These are phyloP conservation scores for Drosophila auraria DNA, from an alignment of 1,140 invertebrate species.

Conservation along the genomic window DNA sequence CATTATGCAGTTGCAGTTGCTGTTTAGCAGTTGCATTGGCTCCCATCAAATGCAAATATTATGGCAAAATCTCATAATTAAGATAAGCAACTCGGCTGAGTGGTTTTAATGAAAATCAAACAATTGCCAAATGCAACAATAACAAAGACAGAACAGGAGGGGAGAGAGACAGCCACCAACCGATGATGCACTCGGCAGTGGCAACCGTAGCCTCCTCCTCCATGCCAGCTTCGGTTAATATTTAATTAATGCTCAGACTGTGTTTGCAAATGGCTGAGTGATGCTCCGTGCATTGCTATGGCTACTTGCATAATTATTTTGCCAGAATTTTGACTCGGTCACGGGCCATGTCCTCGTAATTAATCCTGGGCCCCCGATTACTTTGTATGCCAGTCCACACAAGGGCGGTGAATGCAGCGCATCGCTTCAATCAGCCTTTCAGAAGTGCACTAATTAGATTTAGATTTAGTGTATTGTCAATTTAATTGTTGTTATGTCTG, in stretches of 20 bases:
- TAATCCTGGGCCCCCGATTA: neutral
- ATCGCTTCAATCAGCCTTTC: neutral
- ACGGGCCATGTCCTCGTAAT: neutral
- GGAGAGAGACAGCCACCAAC: neutral
- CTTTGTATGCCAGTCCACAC: neutral
- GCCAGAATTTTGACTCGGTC: neutral
- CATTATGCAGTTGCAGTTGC: constrained; percentile 52
- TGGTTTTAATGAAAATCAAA: constrained; percentile 82
- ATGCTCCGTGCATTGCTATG: constrained; percentile 5
- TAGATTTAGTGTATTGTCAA: neutral
- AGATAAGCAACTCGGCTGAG: constrained; percentile 70
- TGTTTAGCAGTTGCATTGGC: constrained; percentile 45
- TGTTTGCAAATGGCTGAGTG: constrained; percentile 16
- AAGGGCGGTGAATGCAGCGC: neutral
- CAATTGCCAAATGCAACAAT: constrained; percentile 49
- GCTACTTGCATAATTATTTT: constrained; percentile 39
- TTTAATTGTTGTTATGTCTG: neutral
- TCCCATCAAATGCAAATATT: constrained; percentile 69
- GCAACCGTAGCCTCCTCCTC: neutral
- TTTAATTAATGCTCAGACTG: constrained; percentile 55
- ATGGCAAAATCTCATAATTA: constrained; percentile 79
- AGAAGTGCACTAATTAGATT: neutral
- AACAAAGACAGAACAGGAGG: constrained; percentile 29
- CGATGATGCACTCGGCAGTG: constrained; percentile 16
- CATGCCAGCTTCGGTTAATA: constrained; percentile 42